Percentiles rank a stretch among this genome's conserved stretches.
These are phyloP conservation scores for Drosophila yakuba DNA, from an alignment of 1,140 invertebrate genomes.

Conservation along the genomic window DNA sequence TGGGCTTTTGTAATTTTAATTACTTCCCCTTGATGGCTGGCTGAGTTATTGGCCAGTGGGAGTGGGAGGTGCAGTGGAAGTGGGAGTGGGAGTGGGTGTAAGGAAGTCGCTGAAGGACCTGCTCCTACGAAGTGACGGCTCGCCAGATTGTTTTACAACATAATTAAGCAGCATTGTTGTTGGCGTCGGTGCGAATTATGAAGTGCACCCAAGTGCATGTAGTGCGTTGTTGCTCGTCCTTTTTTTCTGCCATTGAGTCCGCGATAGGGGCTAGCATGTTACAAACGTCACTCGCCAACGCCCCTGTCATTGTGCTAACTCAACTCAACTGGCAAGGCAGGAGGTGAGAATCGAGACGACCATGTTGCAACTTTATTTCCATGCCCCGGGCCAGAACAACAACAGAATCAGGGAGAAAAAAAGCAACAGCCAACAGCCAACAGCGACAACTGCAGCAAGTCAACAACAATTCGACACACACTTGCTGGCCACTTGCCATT, in stretches of 20 bases:
- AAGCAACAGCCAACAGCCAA: constrained; percentile 19
- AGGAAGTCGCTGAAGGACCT: constrained; percentile 23
- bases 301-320: constrained; percentile 62
- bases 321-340: neutral
- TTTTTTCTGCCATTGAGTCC: neutral
- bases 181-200: constrained; percentile 60
- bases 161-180: constrained; percentile 76
- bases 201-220: constrained; percentile 75
- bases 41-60: constrained; percentile 46
- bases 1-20: constrained; percentile 78
- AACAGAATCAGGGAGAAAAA: neutral
- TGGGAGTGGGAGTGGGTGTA: constrained; percentile 6
- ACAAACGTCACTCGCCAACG: constrained; percentile 63
- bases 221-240: constrained; percentile 34
- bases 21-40: constrained; percentile 63
- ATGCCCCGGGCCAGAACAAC: constrained; percentile 56
- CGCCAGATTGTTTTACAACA: constrained; percentile 79
- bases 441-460: constrained; percentile 74
- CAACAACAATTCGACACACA: constrained; percentile 80
- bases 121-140: constrained; percentile 50
- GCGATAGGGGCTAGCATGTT: constrained; percentile 38
- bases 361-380: constrained; percentile 74
- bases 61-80: constrained; percentile 8
- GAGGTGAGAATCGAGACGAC: constrained; percentile 19
- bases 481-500: constrained; percentile 69